These are phyloP conservation scores for Turritopsis dohrnii DNA, from an alignment of 30 jellyfish, hydroid and myxozoan genomes.

Conservation along the genomic window DNA sequence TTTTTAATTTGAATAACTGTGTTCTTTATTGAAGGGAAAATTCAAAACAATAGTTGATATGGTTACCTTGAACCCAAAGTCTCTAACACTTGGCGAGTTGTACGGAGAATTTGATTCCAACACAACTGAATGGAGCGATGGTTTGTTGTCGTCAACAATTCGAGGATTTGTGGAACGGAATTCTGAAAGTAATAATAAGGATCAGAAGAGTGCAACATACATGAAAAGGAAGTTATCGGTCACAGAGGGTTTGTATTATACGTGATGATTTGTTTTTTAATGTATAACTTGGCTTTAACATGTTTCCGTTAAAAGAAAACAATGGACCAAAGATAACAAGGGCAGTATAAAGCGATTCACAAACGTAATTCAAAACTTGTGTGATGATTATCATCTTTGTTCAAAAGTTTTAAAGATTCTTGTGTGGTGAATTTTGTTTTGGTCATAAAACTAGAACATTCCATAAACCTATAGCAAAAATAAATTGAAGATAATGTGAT, in stretches of 20 bases:
- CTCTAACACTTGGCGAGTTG: constrained; percentile 63
- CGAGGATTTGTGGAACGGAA: constrained; percentile 36
- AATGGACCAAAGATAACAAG: too few relatives aligned
- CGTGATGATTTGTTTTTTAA: background rate
- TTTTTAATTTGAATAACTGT: background rate
- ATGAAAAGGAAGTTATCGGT: background rate
- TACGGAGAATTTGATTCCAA: constrained; percentile 67
- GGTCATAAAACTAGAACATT: too few relatives aligned
- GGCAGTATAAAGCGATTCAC: too few relatives aligned
- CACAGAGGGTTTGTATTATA: background rate
- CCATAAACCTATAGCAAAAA: too few relatives aligned
- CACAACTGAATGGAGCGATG: constrained; percentile 86
- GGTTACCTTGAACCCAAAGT: constrained; percentile 60
- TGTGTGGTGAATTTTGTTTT: too few relatives aligned
- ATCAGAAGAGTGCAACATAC: background rate
- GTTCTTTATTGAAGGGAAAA: background rate
- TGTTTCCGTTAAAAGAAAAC: too few relatives aligned
- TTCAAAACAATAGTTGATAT: constrained; percentile 33
- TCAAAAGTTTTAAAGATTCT: too few relatives aligned
- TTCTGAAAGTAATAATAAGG: background rate
- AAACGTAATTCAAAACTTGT: too few relatives aligned
- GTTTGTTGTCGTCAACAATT: constrained; percentile 56
- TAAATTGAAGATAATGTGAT: too few relatives aligned
- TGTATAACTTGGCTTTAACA: background rate
- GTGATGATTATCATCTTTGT: too few relatives aligned